A percentile compares a stretch with the other conserved stretches of the same genome.
These are phyloP conservation scores for Pseudorhombus dupliciocellatus DNA, from an alignment of 2,113 vertebrate genomes.

Conservation along the genomic window DNA sequence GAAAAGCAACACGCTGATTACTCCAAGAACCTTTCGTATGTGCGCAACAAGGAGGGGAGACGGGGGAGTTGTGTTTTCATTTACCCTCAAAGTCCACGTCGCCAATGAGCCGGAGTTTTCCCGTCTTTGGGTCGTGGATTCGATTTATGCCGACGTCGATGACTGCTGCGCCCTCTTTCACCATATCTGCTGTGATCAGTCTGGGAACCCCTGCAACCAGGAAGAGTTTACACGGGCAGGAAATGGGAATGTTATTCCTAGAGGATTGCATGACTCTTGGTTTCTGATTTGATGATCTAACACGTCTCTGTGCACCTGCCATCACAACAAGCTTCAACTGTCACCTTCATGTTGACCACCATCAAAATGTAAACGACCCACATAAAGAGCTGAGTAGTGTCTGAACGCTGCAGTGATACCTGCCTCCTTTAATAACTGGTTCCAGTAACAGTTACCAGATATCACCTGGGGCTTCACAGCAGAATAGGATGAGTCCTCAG, in stretches of 20 bases:
- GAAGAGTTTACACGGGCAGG: background rate
- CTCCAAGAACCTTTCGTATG: background rate
- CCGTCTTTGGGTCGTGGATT: constrained; percentile 83
- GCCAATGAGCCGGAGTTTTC: constrained; percentile 87
- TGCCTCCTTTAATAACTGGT: no score
- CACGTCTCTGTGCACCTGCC: background rate
- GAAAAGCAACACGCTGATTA: background rate
- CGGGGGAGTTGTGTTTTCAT: constrained; percentile 6
- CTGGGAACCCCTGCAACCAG: constrained; percentile 85
- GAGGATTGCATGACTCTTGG: background rate
- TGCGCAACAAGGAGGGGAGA: background rate
- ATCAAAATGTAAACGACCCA: background rate
- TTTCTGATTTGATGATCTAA: background rate
- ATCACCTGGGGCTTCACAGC: no score
- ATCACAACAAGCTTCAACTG: no score
- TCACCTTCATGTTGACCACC: background rate
- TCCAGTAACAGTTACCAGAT: no score
- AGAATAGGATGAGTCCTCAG: no score
- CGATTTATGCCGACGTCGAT: constrained; percentile 95
- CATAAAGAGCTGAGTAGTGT: background rate
- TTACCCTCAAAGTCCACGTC: constrained; percentile 96
- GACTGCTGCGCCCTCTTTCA: constrained; percentile 90
- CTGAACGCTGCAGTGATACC: no score
- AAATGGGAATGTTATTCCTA: background rate
- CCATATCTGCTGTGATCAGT: constrained; percentile 91